phyloP scores from a whole-genome alignment of 2,888 invertebrate genomes.

The Synergus umbraculus region DNA sequence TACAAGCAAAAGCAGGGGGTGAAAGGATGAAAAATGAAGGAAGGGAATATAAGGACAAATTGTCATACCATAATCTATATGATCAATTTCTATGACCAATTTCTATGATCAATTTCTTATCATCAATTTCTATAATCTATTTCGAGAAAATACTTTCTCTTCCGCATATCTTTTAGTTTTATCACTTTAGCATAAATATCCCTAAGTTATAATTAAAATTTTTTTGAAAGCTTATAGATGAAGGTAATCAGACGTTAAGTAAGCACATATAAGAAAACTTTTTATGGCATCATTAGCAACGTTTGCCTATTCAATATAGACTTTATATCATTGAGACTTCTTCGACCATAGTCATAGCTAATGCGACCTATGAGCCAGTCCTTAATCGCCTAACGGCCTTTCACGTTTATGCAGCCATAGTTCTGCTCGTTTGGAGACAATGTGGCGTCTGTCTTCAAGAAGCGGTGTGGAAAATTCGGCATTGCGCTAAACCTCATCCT shows the following conservation, averaged over 20 bases:
- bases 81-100: no score
- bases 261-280: background rate
- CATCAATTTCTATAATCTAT: no score
- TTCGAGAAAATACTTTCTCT: no score
- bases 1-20: background rate
- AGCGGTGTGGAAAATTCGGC: slow-evolving; percentile 66
- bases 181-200: no score
- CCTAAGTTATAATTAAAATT: no score
- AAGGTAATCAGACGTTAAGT: background rate
- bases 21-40: background rate
- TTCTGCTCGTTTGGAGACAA: slow-evolving; percentile 59
- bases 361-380: slow-evolving; percentile 31
- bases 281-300: slow-evolving; percentile 1
- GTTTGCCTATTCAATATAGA: background rate
- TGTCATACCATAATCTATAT: background rate
- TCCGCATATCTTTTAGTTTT: no score
- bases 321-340: slow-evolving; percentile 18
- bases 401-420: slow-evolving; percentile 43
- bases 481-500: slow-evolving; percentile 55
- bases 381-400: slow-evolving; percentile 49
- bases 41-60: background rate
- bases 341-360: slow-evolving; percentile 34
- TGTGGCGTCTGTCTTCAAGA: slow-evolving; percentile 63
- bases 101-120: no score
- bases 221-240: no score